These are phyloP conservation scores for Nasonia vitripennis DNA, from an alignment of 1,140 invertebrate species.

Conservation along the genomic window DNA sequence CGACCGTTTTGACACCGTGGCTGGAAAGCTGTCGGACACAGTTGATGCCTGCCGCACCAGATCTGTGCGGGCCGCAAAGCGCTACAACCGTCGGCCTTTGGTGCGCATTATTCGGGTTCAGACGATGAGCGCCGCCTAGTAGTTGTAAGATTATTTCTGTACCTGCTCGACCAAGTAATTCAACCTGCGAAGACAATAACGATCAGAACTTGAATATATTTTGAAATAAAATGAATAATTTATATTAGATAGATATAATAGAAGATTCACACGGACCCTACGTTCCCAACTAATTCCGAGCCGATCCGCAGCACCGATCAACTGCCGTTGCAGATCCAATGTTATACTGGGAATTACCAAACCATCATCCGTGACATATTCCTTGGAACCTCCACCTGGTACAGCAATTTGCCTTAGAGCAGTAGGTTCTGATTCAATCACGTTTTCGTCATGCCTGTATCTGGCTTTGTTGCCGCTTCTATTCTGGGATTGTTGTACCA, in stretches of 20 bases:
- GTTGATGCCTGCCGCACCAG: conserved; percentile 84
- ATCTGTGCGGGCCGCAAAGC: conserved; percentile 82
- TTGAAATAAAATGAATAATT: not conserved
- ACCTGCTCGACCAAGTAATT: conserved; percentile 85
- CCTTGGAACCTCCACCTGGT: conserved; percentile 78
- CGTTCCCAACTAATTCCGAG: conserved; percentile 82
- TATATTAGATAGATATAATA: not conserved
- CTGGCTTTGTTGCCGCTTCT: conserved; percentile 66
- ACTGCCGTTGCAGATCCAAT: conserved; percentile 78
- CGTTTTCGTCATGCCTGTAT: conserved; percentile 90
- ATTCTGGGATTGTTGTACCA: conserved; percentile 76
- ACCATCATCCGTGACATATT: conserved; percentile 89
- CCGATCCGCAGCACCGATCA: conserved; percentile 81
- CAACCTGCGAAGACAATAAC: conserved; percentile 74
- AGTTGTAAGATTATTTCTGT: conserved; percentile 87
- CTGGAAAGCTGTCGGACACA: conserved; percentile 88
- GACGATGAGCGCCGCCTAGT: conserved; percentile 83
- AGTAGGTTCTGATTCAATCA: conserved; percentile 81
- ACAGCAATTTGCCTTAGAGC: conserved; percentile 84
- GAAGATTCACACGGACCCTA: conserved; percentile 60
- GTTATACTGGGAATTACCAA: conserved; percentile 87
- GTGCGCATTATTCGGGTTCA: conserved; percentile 88
- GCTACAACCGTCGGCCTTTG: conserved; percentile 87
- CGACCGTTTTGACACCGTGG: conserved; percentile 85
- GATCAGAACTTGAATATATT: conserved; percentile 15